Evolutionary conservation across 2,888 invertebrate species (phyloP), one percentile per base, ranked within the genome.

Genomic region (Drosophila longiperda): DNA sequence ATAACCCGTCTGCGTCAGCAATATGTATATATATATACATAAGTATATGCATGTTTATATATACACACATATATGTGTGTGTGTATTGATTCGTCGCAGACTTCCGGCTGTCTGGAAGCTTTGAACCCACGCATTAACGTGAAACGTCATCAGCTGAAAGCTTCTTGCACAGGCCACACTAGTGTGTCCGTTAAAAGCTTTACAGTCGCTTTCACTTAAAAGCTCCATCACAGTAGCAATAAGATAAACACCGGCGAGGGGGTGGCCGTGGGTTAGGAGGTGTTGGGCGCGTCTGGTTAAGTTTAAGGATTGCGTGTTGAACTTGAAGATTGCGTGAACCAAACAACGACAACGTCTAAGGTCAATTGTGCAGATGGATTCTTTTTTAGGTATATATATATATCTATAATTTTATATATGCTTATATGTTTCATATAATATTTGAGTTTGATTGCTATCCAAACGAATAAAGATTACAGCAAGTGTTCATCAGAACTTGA

Each of bases 71-170:
- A 8, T 40, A 9, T n/a, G 9, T 15, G 4, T 15, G 8, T 45
- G 23, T 45, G 23, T 57, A 57, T 57, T 32, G 57, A 57, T 42
- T 42, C 15, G 32, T 9, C 15, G 15, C 57, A 32, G 42, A 42
- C 57, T 42, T 57, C 57, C 57, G 57, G 57, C 29, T 57, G 32
- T 17, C 32, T 32, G 57, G 40, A 57, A 57, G 42, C 55, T 57
- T 57, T 33, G 29, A 20, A n/a, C 57, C 42, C 57, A 57, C 45
- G 57, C 42, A 23, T 57, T 20, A 42, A 7, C 20, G 20, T 6
- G 6, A 57, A 57, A 57, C 57, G 57, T 57, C 57, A 57, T 57
- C 57, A 42, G 42, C 32, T 6, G 15, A 57, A 57, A 57, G 57
- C 57, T 57, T 23, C 32, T 42, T 33, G 6, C 20, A 42, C 32